phyloP scores from a whole-genome alignment of 2,113 vertebrate genomes.

The Oryzias curvinotus region DNA sequence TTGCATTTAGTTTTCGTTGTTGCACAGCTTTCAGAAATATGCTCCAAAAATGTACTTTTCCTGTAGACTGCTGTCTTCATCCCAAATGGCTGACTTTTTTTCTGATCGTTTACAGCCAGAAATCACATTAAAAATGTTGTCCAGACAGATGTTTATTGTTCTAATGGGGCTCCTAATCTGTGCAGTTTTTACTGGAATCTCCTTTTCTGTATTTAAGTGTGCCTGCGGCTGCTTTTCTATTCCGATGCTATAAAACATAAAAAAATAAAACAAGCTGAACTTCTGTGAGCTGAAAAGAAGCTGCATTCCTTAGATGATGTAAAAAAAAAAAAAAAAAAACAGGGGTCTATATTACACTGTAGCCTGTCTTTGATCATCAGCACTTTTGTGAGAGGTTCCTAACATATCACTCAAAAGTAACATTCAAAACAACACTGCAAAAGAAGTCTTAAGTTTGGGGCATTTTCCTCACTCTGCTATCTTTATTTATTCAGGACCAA shows the following conservation, averaged over 20 bases:
- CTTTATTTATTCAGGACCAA: conserved; percentile 13
- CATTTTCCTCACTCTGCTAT: not conserved
- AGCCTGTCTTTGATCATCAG: conserved; percentile 21
- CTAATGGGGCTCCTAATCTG: conserved; percentile 44
- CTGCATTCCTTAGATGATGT: conserved; percentile 30
- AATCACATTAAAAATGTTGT: conserved; percentile 38
- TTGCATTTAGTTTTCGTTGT: no score
- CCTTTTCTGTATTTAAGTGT: conserved; percentile 14
- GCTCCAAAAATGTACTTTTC: conserved; percentile 25
- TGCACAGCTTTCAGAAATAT: not conserved
- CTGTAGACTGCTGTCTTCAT: conserved; percentile 10
- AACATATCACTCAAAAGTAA: not conserved
- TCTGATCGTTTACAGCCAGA: conserved; percentile 32
- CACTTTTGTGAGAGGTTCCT: conserved; percentile 31
- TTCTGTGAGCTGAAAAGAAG: conserved; percentile 24
- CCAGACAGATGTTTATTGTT: conserved; percentile 34
- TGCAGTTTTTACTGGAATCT: conserved; percentile 39
- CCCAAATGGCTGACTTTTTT: conserved; percentile 20
- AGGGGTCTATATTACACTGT: not conserved
- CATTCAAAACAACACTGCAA: conserved; percentile 11
- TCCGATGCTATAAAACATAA: conserved; percentile 22
- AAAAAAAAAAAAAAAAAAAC: conserved; percentile 12
- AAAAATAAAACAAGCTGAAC: conserved; percentile 22
- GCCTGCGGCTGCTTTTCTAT: conserved; percentile 34
- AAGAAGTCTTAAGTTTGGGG: not conserved